Conservation (phyloP, 2,797 vertebrate genomes). For the Sphenodon punctatus region DNA sequence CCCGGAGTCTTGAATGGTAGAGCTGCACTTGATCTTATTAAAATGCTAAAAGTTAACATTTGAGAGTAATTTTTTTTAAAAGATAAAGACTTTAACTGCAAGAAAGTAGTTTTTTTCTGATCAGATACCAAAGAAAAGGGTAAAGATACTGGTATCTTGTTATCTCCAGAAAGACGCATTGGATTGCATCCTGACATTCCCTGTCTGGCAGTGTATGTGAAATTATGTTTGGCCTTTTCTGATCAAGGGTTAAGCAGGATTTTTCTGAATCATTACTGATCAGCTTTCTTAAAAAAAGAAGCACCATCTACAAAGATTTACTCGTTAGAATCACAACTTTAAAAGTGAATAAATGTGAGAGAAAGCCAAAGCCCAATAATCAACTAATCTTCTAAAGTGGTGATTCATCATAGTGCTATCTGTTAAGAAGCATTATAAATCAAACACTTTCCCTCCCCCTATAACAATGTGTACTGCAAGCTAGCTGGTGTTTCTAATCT, state of each 20-base stretch:
- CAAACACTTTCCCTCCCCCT: not conserved
- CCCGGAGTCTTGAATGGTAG: no score
- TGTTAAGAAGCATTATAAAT: constrained; percentile 47
- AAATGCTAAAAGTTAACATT: no score
- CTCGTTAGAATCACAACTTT: not conserved
- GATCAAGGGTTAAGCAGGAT: not conserved
- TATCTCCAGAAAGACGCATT: rapidly evolving
- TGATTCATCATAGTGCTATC: constrained; percentile 41
- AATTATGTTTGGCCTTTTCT: not conserved
- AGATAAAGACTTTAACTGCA: no score
- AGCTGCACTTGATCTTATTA: no score
- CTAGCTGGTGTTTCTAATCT: constrained; percentile 22
- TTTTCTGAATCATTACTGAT: not conserved
- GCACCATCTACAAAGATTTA: not conserved
- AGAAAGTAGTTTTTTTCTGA: no score
- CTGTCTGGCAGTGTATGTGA: not conserved
- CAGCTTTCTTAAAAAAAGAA: not conserved
- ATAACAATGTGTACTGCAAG: not conserved
- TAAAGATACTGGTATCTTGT: no score
- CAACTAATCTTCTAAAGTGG: constrained; percentile 26
- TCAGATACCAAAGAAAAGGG: no score
- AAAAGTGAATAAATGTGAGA: constrained; percentile 2
- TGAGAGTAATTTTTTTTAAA: no score
- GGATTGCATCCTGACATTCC: not conserved
- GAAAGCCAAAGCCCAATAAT: constrained; percentile 10